Percentiles rank a stretch among this genome's conserved stretches.
Evolutionary conservation across 2,797 vertebrate genomes (phyloP).

Genomic region (Parotocinclus haroldoi): DNA sequence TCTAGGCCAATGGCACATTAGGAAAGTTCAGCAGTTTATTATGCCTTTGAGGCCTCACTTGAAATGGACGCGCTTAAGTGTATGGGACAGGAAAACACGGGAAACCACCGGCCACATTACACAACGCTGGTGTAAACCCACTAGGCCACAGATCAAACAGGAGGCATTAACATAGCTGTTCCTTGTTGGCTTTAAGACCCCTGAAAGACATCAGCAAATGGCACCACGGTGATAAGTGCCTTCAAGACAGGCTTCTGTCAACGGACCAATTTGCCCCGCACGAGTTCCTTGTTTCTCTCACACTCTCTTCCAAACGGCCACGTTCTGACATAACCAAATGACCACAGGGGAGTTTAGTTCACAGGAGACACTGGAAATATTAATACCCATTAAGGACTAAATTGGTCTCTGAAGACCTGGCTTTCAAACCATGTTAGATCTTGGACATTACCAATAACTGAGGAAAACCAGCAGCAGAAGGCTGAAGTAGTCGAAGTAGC

Average conservation of each 20-base stretch:
- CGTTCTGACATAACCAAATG: slow-evolving; percentile 4
- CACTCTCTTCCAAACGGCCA: slow-evolving; percentile 2
- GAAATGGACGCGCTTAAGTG: neutral
- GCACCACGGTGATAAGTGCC: slow-evolving; percentile 52
- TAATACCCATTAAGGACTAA: neutral
- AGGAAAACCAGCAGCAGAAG: too few species aligned
- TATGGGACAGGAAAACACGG: slow-evolving; percentile 15
- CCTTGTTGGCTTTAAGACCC: slow-evolving; percentile 50
- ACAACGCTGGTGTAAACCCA: slow-evolving; percentile 19
- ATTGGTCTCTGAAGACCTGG: neutral
- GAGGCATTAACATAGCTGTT: slow-evolving; percentile 55
- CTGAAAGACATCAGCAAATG: slow-evolving; percentile 63
- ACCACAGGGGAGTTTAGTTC: slow-evolving; percentile 2
- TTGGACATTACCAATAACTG: slow-evolving; percentile 28
- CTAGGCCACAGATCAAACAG: slow-evolving; percentile 35
- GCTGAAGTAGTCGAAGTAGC: too few species aligned
- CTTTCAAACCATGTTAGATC: slow-evolving; percentile 22
- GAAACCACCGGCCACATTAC: slow-evolving; percentile 30
- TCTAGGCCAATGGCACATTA: neutral
- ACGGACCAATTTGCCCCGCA: slow-evolving; percentile 44
- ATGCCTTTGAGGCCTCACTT: slow-evolving; percentile 2
- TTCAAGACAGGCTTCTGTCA: slow-evolving; percentile 60
- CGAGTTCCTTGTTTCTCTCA: slow-evolving; percentile 25
- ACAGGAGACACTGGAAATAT: slow-evolving; percentile 1
- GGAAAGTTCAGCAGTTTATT: neutral